Evolutionary conservation across 2,888 invertebrate genomes (phyloP), one percentile per base, ranked within the genome.

Genomic region (Dryobota labecula): DNA sequence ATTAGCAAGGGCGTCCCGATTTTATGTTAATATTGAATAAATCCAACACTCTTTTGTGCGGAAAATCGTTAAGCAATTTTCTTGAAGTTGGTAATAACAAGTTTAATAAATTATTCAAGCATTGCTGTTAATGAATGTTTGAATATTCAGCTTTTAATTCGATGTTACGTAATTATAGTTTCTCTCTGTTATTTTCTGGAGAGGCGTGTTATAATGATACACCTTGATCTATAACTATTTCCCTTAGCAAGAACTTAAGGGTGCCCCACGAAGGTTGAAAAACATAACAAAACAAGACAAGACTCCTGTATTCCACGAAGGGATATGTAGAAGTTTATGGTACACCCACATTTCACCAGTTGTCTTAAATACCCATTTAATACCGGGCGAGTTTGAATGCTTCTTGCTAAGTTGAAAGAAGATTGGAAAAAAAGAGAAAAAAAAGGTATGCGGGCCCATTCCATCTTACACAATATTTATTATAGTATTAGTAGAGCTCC

Each of bases 41-140:
- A 62, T 33, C 20, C 9, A 45, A 41, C 7, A 58, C 33, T 64
- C 27, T 61, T 49, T 63, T 38, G 49, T 67, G 33, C 33, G 27
- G 36, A 64, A 53, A 56, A 43, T 53, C 24, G 36, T 63, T 49
- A 47, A 74, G 51, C 24, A 60, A 70, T 61, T 64, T 70, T 58
- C 41, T 9, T 36, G 20, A 70, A 83, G 57, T 68, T 65, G 11
- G 18, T 47, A 57, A 71, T 73, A 66, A 61, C 49, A 38, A 62
- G 60, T 62, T 73, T 53, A 64, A 67, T 73, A 49, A 64, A 67
- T 73, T 76, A 80, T 67, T 80, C 33, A 64, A 41, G 65, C 30
- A 51, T 38, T 18, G 47, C 65, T 54, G 51, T 57, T 61, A 63
- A 47, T 57, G 11, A 57, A 58, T 65, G 66, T 67, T 70, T 69